Percentiles rank a stretch among this genome's conserved stretches.
These are phyloP conservation scores for Rhea americana DNA, from an alignment of 2,113 vertebrate genomes.

Conservation along the genomic window DNA sequence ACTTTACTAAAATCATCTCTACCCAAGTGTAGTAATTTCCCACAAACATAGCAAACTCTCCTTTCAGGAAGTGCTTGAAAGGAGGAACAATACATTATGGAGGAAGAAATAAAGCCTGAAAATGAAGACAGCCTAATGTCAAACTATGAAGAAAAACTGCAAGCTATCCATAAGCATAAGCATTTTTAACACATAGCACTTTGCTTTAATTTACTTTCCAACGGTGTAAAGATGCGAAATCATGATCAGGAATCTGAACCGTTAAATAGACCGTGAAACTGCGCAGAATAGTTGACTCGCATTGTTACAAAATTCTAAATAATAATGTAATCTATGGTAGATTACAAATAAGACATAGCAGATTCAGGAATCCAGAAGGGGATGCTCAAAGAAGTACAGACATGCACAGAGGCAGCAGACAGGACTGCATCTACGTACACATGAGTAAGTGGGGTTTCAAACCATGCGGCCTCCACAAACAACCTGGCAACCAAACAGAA, in stretches of 20 bases:
- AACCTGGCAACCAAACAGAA: not conserved
- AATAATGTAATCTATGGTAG: not conserved
- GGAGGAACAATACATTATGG: not conserved
- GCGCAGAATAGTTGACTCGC: not conserved
- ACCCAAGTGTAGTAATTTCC: not conserved
- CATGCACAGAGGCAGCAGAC: rapidly evolving
- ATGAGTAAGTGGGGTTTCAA: not conserved
- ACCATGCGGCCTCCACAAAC: not conserved
- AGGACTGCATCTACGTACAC: rapidly evolving
- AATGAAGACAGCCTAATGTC: not conserved
- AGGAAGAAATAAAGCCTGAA: constrained; percentile 28
- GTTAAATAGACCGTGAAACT: not conserved
- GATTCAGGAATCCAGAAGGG: not conserved
- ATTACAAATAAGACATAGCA: not conserved
- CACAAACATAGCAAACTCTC: not conserved
- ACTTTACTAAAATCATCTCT: not conserved
- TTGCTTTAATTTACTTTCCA: not conserved
- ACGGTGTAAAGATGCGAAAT: not conserved
- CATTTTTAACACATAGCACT: not conserved
- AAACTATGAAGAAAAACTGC: not conserved
- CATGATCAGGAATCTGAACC: not conserved
- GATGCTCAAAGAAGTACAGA: not conserved
- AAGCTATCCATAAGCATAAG: not conserved
- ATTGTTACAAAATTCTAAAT: not conserved
- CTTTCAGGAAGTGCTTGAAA: constrained; percentile 15